Evolutionary conservation across 2,888 invertebrate genomes (phyloP).

Genomic region (Drosophila glabriapex): DNA sequence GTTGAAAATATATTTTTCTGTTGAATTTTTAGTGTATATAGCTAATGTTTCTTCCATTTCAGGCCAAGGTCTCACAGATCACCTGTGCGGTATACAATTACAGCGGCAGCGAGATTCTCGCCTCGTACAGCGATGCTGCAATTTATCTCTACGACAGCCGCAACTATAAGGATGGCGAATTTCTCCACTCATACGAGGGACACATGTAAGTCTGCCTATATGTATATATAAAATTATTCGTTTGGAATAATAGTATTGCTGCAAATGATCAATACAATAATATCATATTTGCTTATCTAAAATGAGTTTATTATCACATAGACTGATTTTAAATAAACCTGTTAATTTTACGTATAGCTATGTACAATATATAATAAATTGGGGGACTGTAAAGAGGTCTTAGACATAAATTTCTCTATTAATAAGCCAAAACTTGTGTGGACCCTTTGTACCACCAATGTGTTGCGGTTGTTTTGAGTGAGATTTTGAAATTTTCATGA

Average conservation of each 20-base stretch:
- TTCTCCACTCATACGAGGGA: constrained; percentile 87
- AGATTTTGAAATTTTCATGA: neutral
- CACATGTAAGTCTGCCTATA: constrained; percentile 86
- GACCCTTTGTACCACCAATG: neutral
- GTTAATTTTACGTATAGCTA: neutral
- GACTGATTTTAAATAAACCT: constrained; percentile 1
- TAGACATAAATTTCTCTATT: neutral
- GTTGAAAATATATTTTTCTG: neutral
- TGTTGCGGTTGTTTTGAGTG: neutral
- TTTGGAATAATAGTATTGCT: neutral
- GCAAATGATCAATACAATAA: neutral
- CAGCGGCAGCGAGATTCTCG: constrained; percentile 95
- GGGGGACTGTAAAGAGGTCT: neutral
- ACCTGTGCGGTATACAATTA: constrained; percentile 97
- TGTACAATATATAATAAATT: neutral
- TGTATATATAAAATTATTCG: neutral
- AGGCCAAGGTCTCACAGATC: constrained; percentile 87
- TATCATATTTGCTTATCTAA: neutral
- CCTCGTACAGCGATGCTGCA: constrained; percentile 97
- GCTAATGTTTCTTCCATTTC: neutral
- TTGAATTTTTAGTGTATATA: neutral
- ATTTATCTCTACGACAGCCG: constrained; percentile 94
- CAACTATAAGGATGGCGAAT: constrained; percentile 85
- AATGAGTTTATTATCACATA: neutral
- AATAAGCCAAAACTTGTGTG: neutral